Conservation (phyloP, 2,888 invertebrate genomes). For the Andrena trimmerana region DNA sequence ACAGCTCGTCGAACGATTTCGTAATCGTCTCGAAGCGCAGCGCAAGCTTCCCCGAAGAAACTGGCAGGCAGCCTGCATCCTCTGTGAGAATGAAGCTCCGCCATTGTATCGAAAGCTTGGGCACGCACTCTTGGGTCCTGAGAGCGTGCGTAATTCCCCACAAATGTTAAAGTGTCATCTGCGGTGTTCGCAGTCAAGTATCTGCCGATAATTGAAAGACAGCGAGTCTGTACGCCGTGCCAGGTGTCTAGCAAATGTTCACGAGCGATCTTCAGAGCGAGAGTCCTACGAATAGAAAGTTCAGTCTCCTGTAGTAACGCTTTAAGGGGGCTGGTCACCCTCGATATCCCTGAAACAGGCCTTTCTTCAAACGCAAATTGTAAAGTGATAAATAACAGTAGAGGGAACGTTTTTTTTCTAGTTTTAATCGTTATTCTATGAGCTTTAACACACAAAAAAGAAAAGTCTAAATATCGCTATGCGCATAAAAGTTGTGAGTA, state of each 20-base stretch:
- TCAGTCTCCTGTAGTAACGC: background rate
- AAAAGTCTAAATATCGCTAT: no score
- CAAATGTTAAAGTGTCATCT: conserved; percentile 87
- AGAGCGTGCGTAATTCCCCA: conserved; percentile 94
- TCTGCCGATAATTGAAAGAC: conserved; percentile 92
- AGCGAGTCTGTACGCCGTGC: conserved; percentile 92
- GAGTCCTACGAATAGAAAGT: conserved; percentile 62
- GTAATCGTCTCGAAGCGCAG: conserved; percentile 95
- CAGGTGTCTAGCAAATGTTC: conserved; percentile 91
- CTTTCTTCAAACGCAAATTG: no score
- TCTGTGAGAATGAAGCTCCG: conserved; percentile 91
- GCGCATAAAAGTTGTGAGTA: no score
- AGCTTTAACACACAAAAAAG: no score
- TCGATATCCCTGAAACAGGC: no score
- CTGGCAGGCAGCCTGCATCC: conserved; percentile 92
- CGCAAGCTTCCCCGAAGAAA: conserved; percentile 89
- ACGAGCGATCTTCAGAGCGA: conserved; percentile 86
- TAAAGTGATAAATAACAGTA: no score
- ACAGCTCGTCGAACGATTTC: conserved; percentile 96
- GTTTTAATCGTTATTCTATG: no score
- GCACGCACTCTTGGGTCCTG: conserved; percentile 96
- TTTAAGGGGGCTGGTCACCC: background rate
- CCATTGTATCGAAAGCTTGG: conserved; percentile 94
- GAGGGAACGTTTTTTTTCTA: no score
- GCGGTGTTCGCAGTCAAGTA: conserved; percentile 88